Percentiles rank a stretch among this genome's conserved stretches.
These are phyloP conservation scores for Tauraco hartlaubi DNA, from an alignment of 2,797 vertebrate genomes.

Conservation along the genomic window DNA sequence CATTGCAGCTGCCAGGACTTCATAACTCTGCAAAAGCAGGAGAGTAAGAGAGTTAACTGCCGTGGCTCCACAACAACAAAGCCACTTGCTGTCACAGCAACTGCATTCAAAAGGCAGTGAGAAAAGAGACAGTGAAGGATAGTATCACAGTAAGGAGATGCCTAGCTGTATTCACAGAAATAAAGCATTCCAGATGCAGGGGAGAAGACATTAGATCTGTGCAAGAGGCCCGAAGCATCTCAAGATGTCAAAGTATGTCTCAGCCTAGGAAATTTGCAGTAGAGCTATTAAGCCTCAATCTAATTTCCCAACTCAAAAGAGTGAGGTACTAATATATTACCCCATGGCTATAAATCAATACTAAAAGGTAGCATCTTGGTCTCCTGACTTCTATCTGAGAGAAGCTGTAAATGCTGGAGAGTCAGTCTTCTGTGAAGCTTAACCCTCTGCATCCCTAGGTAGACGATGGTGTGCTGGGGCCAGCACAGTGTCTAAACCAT, in stretches of 20 bases:
- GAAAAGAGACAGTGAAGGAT: background rate
- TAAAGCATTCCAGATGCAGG: background rate
- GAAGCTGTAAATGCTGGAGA: background rate
- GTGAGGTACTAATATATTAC: background rate
- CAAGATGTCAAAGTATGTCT: background rate
- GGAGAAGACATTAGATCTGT: background rate
- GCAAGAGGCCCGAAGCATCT: background rate
- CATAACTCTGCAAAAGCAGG: constrained; percentile 86
- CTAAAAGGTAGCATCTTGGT: background rate
- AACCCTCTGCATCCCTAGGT: background rate
- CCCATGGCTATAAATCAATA: background rate
- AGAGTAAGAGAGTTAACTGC: constrained; percentile 3
- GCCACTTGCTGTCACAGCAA: background rate
- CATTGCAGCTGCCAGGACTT: constrained; percentile 89
- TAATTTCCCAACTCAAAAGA: background rate
- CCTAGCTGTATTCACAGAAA: background rate
- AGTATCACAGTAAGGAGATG: background rate
- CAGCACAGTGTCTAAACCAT: constrained; percentile 7
- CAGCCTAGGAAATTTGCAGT: background rate
- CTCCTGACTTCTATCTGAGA: background rate
- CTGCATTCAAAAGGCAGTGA: background rate
- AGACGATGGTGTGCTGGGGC: background rate
- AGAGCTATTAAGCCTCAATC: background rate
- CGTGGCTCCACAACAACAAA: background rate
- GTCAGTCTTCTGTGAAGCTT: background rate